Percentiles rank a stretch among this genome's conserved stretches.
Evolutionary conservation across 2,888 invertebrate genomes (phyloP).

Genomic region (Drosophila prolongata): DNA sequence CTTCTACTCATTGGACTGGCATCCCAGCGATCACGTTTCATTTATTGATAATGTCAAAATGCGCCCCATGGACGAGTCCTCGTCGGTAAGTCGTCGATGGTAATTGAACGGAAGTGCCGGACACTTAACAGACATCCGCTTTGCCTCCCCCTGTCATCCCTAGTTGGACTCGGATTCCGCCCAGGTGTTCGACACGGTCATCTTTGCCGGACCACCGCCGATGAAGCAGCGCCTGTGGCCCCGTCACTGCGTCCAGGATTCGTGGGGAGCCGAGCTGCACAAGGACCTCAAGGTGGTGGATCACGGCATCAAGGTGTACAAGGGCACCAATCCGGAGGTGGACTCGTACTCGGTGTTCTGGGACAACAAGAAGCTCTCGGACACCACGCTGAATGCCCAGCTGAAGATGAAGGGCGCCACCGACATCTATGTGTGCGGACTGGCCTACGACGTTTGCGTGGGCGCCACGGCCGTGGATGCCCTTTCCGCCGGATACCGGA

Average conservation of each 20-base stretch:
- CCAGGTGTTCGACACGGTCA: constrained; percentile 95
- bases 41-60: constrained; percentile 96
- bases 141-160: not conserved
- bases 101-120: constrained; percentile 17
- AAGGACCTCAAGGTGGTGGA: constrained; percentile 93
- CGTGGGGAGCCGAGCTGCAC: constrained; percentile 97
- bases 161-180: constrained; percentile 91
- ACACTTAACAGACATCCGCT: constrained; percentile 10
- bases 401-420: constrained; percentile 92
- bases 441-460: constrained; percentile 98
- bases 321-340: constrained; percentile 96
- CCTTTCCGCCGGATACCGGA: constrained; percentile 95
- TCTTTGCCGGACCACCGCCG: constrained; percentile 93
- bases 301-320: constrained; percentile 92
- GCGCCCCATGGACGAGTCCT: constrained; percentile 90
- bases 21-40: constrained; percentile 93
- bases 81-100: constrained; percentile 86
- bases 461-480: constrained; percentile 95
- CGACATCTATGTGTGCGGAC: constrained; percentile 96
- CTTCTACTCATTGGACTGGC: constrained; percentile 98
- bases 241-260: constrained; percentile 96
- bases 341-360: constrained; percentile 99
- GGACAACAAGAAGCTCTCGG: constrained; percentile 97
- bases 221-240: constrained; percentile 97
- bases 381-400: constrained; percentile 93